Conservation (phyloP, 2,797 vertebrate genomes). For the Gadopsis marmoratus region DNA sequence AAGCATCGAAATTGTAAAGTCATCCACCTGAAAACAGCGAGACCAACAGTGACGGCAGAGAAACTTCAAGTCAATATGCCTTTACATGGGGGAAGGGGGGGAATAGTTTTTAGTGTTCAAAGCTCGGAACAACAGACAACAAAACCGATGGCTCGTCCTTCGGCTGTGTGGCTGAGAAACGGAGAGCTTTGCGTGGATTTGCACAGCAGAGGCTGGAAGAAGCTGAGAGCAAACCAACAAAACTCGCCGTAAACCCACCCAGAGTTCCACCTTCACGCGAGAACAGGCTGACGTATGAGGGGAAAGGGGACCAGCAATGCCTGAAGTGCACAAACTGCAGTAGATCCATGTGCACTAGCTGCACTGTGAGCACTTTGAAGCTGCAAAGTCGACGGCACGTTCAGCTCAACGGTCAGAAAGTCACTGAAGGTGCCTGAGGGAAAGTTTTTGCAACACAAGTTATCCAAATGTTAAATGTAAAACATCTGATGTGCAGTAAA, state of each 20-base stretch:
- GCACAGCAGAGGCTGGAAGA: slow-evolving; percentile 90
- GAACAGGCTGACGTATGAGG: slow-evolving; percentile 22
- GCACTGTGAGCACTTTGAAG: slow-evolving; percentile 99
- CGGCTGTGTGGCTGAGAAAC: slow-evolving; percentile 69
- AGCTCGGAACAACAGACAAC: slow-evolving; percentile 31
- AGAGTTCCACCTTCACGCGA: slow-evolving; percentile 3
- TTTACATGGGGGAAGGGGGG: not conserved
- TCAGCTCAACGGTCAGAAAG: not conserved
- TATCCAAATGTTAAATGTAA: not conserved
- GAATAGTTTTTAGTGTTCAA: slow-evolving; percentile 34
- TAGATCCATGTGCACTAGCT: slow-evolving; percentile 93
- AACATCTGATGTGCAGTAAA: not conserved
- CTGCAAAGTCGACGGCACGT: slow-evolving; percentile 81
- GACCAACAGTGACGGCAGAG: slow-evolving; percentile 66
- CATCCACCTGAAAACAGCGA: slow-evolving; percentile 97
- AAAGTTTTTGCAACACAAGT: not conserved
- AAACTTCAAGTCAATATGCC: not conserved
- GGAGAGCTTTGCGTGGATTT: slow-evolving; percentile 99
- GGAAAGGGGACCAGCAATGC: slow-evolving; percentile 87
- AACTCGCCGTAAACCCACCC: slow-evolving; percentile 87
- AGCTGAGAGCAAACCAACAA: slow-evolving; percentile 98
- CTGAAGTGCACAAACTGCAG: slow-evolving; percentile 98
- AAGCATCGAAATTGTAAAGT: slow-evolving; percentile 94
- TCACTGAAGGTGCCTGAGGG: not conserved
- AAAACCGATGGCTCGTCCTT: slow-evolving; percentile 2